A percentile compares a stretch with the other conserved stretches of the same genome.
These are phyloP conservation scores for Junonia oenone DNA, from an alignment of 2,888 invertebrate genomes.

Conservation along the genomic window DNA sequence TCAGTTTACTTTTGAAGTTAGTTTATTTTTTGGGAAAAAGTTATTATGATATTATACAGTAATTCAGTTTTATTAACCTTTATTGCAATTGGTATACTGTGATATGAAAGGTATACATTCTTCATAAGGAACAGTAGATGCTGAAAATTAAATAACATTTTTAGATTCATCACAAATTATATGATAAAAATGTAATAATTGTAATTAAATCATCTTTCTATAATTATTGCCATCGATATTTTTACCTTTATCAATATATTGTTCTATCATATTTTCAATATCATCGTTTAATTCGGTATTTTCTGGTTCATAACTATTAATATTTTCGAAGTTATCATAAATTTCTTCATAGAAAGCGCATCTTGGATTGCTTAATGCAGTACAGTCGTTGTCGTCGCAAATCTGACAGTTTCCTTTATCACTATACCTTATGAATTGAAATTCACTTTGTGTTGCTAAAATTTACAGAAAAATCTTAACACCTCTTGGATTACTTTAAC, in stretches of 20 bases:
- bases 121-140: slow-evolving; percentile 27
- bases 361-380: slow-evolving; percentile 33
- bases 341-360: slow-evolving; percentile 46
- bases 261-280: slow-evolving; percentile 40
- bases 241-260: slow-evolving; percentile 46
- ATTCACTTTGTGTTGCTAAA: slow-evolving; percentile 8
- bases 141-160: slow-evolving; percentile 34
- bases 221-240: no score
- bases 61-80: slow-evolving; percentile 39
- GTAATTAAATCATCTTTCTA: no score
- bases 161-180: no score
- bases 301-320: slow-evolving; percentile 20
- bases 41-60: no score
- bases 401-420: slow-evolving; percentile 22
- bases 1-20: no score
- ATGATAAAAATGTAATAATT: no score
- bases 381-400: slow-evolving; percentile 46
- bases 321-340: slow-evolving; percentile 29
- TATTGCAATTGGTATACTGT: slow-evolving; percentile 50
- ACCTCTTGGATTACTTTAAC: no score
- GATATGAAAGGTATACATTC: slow-evolving; percentile 58
- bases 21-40: no score
- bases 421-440: not conserved
- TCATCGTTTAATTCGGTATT: slow-evolving; percentile 22
- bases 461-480: not conserved